phyloP scores from a whole-genome alignment of 2,113 vertebrate genomes.

The Oophaga pumilio region DNA sequence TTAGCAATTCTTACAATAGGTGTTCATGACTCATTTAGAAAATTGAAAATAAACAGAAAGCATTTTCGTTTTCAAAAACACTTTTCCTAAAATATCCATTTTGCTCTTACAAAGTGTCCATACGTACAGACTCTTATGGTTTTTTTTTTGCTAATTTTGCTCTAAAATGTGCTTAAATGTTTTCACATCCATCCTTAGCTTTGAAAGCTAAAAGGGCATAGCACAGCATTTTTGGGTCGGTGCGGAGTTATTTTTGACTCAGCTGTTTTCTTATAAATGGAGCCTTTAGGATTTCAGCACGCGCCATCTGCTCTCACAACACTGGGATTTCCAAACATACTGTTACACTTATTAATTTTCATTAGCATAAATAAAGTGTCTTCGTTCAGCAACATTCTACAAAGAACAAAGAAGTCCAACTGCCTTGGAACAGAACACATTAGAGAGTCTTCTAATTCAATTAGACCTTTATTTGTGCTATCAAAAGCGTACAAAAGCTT shows the following conservation, averaged over 20 bases:
- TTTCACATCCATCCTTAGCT: conserved; percentile 5
- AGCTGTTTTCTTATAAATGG: conserved; percentile 56
- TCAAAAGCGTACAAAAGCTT: conserved; percentile 33
- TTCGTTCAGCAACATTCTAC: conserved; percentile 71
- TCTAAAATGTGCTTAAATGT: neutral
- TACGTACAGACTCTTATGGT: neutral
- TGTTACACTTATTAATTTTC: conserved; percentile 69
- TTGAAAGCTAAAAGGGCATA: conserved; percentile 24
- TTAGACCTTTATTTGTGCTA: conserved; percentile 63
- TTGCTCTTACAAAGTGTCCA: neutral
- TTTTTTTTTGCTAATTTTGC: neutral
- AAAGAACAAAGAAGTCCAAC: conserved; percentile 70
- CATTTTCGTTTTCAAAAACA: neutral
- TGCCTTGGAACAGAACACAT: conserved; percentile 68
- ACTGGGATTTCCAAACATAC: conserved; percentile 61
- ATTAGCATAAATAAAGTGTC: conserved; percentile 74
- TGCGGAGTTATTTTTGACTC: conserved; percentile 49
- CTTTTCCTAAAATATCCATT: neutral
- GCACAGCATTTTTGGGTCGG: conserved; percentile 41
- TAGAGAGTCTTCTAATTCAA: conserved; percentile 68
- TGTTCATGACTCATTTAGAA: neutral
- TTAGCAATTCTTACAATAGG: neutral
- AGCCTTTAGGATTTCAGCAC: conserved; percentile 65
- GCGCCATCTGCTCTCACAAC: conserved; percentile 68
- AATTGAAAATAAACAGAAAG: neutral